Conservation (phyloP, 2,113 vertebrate genomes). For the Calyptomena viridis region DNA sequence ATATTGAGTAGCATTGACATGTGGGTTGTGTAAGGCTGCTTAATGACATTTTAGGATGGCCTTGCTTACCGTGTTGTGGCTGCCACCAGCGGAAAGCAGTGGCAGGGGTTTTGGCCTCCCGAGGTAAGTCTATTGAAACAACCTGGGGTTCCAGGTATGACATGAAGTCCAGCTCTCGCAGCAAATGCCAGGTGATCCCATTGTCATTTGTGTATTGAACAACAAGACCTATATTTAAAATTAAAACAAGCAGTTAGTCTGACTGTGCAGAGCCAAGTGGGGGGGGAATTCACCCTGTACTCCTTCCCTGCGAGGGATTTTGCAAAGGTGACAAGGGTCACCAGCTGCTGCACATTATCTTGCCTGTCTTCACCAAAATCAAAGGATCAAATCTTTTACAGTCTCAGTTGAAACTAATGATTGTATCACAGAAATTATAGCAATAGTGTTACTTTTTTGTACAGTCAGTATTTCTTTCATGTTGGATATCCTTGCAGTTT, state of each 20-base stretch:
- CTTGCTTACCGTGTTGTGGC: constrained; percentile 85
- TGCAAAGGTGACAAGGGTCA: not conserved
- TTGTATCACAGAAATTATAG: not conserved
- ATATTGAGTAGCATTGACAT: not conserved
- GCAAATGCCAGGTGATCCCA: constrained; percentile 89
- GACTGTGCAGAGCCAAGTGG: not conserved
- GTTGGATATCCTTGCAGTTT: not conserved
- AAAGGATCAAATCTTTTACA: not conserved
- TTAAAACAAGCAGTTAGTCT: constrained; percentile 5
- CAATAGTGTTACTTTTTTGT: not conserved
- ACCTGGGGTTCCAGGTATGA: constrained; percentile 94
- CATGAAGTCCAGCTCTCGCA: constrained; percentile 92
- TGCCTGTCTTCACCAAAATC: not conserved
- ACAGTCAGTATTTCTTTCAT: not conserved
- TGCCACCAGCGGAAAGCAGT: constrained; percentile 98
- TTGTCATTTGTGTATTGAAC: constrained; percentile 96
- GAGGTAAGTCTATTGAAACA: constrained; percentile 91
- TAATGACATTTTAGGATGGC: not conserved
- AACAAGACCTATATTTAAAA: constrained; percentile 81
- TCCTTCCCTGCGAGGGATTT: too few relatives aligned
- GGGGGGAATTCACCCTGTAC: not conserved
- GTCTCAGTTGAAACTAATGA: not conserved
- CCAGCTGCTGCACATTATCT: not conserved
- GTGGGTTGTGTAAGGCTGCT: not conserved
- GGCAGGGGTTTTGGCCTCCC: constrained; percentile 86